Conservation (phyloP, 2,888 invertebrate genomes). For the Himalopsyche tibetana region DNA sequence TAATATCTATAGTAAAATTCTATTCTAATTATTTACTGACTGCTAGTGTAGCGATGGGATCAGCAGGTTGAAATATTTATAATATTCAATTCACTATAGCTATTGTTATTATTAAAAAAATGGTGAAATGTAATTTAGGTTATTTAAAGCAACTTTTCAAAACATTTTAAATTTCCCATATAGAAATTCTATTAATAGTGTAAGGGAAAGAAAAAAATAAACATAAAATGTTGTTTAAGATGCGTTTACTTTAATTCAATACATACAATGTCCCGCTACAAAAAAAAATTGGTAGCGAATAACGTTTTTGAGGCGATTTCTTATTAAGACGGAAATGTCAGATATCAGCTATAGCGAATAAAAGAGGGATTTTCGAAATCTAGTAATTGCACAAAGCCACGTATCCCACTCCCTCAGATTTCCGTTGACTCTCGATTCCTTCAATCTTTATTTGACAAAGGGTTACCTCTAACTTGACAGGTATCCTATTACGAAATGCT, state of each 20-base stretch:
- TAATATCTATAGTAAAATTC: too few relatives aligned
- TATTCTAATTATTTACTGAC: too few relatives aligned
- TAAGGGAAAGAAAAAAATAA: background rate
- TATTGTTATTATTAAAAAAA: too few relatives aligned
- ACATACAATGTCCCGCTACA: background rate
- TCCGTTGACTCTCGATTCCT: slow-evolving; percentile 17
- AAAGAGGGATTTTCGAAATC: background rate
- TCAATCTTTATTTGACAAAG: slow-evolving; percentile 16
- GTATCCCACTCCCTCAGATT: background rate
- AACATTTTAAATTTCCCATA: background rate
- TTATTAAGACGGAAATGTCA: background rate
- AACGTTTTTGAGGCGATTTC: background rate
- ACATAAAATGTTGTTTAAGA: background rate
- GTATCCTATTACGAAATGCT: background rate
- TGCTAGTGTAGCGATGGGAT: too few relatives aligned
- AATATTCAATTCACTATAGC: too few relatives aligned
- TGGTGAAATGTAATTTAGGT: too few relatives aligned
- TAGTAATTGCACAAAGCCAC: slow-evolving; percentile 11
- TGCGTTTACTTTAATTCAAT: background rate
- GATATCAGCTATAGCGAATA: background rate
- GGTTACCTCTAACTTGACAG: slow-evolving; percentile 3
- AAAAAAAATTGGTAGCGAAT: background rate
- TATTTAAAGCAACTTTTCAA: too few relatives aligned
- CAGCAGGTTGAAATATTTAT: too few relatives aligned
- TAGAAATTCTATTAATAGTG: background rate